Conservation (phyloP, 1,140 invertebrate genomes). For the Frieseomelitta varia region DNA sequence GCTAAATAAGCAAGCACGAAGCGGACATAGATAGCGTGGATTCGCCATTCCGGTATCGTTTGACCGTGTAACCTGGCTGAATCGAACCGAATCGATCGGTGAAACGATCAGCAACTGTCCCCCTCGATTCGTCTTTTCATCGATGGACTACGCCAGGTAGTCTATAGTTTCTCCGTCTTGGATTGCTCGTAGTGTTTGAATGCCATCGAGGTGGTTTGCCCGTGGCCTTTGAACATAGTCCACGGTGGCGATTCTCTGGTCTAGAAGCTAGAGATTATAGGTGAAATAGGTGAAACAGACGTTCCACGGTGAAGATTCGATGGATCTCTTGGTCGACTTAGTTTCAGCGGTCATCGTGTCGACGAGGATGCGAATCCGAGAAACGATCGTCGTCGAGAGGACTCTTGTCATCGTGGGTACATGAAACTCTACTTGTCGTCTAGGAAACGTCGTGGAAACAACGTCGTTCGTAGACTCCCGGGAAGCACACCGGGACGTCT, state of each 20-base stretch:
- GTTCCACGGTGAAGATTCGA: conserved; percentile 26
- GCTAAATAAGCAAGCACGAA: conserved; percentile 32
- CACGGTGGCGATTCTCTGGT: neutral
- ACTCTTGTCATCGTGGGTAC: conserved; percentile 43
- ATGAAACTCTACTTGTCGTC: conserved; percentile 62
- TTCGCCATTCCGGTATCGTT: neutral
- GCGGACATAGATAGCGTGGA: neutral
- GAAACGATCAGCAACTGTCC: neutral
- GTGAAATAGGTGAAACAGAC: neutral
- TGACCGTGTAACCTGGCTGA: conserved; percentile 1
- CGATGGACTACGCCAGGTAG: too few relatives aligned
- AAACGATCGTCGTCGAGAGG: conserved; percentile 47
- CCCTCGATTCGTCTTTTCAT: neutral
- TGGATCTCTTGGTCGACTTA: conserved; percentile 19
- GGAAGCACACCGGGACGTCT: neutral
- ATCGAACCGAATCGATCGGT: conserved; percentile 11
- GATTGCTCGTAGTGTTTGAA: neutral
- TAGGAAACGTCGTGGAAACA: conserved; percentile 37
- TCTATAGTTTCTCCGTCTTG: neutral
- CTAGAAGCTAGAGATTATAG: neutral
- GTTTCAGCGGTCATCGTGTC: neutral
- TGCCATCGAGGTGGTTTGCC: neutral
- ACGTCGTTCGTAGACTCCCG: conserved; percentile 9
- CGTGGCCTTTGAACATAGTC: conserved; percentile 46
- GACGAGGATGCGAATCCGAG: conserved; percentile 53